These are phyloP conservation scores for Chinchilla lanigera DNA, from an alignment of 2,113 vertebrate species.

Conservation along the genomic window DNA sequence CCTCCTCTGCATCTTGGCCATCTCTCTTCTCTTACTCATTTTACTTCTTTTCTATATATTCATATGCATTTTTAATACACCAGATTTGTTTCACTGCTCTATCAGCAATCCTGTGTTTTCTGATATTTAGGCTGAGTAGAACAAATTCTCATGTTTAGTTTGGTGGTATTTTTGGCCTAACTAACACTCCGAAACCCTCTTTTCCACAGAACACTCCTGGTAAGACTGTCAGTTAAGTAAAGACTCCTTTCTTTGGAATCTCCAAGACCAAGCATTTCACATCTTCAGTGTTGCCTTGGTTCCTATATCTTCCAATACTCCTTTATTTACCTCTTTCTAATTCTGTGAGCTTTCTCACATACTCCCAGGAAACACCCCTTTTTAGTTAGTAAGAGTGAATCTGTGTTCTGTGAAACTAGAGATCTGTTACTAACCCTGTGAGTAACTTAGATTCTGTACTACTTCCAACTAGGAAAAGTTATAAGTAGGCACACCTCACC, in stretches of 20 bases:
- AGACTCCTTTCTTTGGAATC: fast-evolving
- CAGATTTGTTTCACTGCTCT: not conserved
- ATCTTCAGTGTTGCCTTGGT: not conserved
- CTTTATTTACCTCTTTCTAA: not conserved
- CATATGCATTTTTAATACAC: not conserved
- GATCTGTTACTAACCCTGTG: not conserved
- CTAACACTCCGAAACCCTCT: not conserved
- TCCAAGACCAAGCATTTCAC: not conserved
- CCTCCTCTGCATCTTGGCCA: not conserved
- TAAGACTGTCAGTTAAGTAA: not conserved
- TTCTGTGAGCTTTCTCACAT: not conserved
- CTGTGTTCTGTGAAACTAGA: not conserved
- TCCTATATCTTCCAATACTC: not conserved
- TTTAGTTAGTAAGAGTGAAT: not conserved
- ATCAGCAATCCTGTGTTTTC: not conserved
- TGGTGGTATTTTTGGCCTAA: not conserved
- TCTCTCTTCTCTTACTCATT: not conserved
- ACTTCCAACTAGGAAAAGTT: slow-evolving; percentile 15
- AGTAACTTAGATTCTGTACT: not conserved
- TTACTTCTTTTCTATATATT: not conserved
- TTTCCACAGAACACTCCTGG: not conserved
- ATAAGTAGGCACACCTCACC: not conserved
- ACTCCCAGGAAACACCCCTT: not conserved
- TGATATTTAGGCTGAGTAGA: not conserved
- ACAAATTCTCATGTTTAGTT: not conserved